Conservation (phyloP, 2,888 invertebrate genomes). For the Unio pictorum region DNA sequence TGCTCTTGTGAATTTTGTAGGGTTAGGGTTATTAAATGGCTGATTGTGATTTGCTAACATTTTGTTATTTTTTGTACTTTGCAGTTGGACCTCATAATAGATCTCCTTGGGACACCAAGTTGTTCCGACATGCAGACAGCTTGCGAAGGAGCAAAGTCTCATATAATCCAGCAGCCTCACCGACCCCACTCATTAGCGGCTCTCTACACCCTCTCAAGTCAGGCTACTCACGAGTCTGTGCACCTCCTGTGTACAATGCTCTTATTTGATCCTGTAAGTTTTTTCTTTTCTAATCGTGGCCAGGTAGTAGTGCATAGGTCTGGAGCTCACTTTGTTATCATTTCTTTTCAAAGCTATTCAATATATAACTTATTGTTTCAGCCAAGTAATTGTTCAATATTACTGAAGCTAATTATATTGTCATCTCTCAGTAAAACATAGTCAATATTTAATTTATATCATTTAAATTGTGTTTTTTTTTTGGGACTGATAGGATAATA, state of each 20-base stretch:
- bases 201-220: constrained; percentile 91
- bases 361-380: neutral
- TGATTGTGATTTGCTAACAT: no score
- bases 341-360: neutral
- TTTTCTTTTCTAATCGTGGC: no score
- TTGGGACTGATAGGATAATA: no score
- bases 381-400: neutral
- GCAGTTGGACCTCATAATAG: constrained; percentile 96
- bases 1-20: constrained; percentile 4
- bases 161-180: constrained; percentile 84
- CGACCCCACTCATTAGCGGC: constrained; percentile 66
- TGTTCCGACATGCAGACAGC: constrained; percentile 97
- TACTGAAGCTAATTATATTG: neutral
- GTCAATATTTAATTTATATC: neutral
- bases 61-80: constrained; percentile 22
- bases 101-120: constrained; percentile 95
- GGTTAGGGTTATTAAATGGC: no score
- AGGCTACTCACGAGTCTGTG: constrained; percentile 98
- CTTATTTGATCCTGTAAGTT: constrained; percentile 94
- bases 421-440: neutral
- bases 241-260: constrained; percentile 98
- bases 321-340: neutral
- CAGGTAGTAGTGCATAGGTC: neutral
- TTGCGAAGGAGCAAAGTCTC: constrained; percentile 92
- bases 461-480: no score